These are phyloP conservation scores for Orthosia cruda DNA, from an alignment of 2,888 invertebrate genomes.

Conservation along the genomic window DNA sequence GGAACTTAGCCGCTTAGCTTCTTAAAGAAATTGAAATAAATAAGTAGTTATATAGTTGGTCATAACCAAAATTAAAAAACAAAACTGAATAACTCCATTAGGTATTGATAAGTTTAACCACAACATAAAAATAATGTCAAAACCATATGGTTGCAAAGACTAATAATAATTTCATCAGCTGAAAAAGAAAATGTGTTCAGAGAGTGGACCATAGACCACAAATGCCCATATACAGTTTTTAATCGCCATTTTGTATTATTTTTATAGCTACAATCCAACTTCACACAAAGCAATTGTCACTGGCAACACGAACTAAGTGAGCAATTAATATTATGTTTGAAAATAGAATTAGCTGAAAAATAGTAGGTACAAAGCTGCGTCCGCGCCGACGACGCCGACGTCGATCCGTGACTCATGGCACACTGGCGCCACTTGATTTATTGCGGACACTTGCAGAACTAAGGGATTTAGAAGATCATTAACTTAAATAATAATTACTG, in stretches of 20 bases:
- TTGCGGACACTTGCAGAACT: conserved; percentile 77
- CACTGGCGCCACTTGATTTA: conserved; percentile 88
- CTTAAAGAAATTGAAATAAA: not conserved
- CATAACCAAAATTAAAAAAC: not conserved
- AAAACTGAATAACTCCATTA: not conserved
- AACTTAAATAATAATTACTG: conserved; percentile 69
- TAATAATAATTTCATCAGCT: not conserved
- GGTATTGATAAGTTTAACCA: not conserved
- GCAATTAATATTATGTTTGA: conserved; percentile 66
- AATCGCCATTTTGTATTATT: not conserved
- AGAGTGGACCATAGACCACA: not conserved
- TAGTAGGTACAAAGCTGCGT: conserved; percentile 67
- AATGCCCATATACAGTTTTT: not conserved
- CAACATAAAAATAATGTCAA: not conserved
- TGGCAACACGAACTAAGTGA: conserved; percentile 51
- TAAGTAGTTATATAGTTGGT: too few species aligned
- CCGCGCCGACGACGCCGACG: conserved; percentile 76
- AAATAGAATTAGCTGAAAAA: conserved; percentile 76
- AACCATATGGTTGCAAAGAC: conserved; percentile 5
- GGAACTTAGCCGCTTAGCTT: not conserved
- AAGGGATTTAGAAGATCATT: conserved; percentile 74
- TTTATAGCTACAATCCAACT: not conserved
- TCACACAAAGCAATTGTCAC: conserved; percentile 40
- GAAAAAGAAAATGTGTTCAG: conserved; percentile 1
- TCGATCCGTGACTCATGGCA: conserved; percentile 81